Conservation (phyloP, 2,888 invertebrate species). For the Lasioglossum morio region DNA sequence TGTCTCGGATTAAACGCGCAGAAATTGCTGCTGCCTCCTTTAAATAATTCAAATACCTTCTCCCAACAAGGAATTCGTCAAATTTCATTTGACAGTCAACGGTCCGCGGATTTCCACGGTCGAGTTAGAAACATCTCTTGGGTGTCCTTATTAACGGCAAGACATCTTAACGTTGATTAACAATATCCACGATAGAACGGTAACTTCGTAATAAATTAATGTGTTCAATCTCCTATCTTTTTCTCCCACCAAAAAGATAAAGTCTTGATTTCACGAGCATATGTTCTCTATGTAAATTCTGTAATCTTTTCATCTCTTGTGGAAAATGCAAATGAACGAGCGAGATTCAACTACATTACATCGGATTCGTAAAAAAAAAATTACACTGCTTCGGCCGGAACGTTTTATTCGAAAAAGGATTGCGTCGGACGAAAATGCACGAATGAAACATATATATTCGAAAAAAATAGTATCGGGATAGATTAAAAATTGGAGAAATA, state of each 20-base stretch:
- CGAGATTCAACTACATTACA: not conserved
- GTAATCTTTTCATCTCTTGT: not conserved
- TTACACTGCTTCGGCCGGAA: not conserved
- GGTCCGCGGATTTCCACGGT: not conserved
- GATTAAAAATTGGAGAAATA: not conserved
- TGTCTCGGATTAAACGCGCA: conserved; percentile 5
- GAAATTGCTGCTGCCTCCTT: conserved; percentile 40
- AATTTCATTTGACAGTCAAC: not conserved
- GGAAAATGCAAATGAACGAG: not conserved
- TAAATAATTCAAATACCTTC: not conserved
- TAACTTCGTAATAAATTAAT: not conserved
- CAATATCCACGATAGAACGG: not conserved
- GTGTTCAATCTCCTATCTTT: not conserved
- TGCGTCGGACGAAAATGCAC: not conserved
- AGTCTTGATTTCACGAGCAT: not conserved
- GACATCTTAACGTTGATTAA: not conserved
- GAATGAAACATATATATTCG: not conserved
- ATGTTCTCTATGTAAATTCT: not conserved
- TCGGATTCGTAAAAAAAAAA: not conserved
- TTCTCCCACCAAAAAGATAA: not conserved
- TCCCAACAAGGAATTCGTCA: not conserved
- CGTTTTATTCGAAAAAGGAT: not conserved
- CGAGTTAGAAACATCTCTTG: not conserved
- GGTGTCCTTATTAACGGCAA: not conserved
- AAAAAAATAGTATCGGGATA: not conserved